Evolutionary conservation across 1,140 invertebrate genomes (phyloP), one percentile per base, ranked within the genome.

Genomic region (Cataglyphis hispanica): DNA sequence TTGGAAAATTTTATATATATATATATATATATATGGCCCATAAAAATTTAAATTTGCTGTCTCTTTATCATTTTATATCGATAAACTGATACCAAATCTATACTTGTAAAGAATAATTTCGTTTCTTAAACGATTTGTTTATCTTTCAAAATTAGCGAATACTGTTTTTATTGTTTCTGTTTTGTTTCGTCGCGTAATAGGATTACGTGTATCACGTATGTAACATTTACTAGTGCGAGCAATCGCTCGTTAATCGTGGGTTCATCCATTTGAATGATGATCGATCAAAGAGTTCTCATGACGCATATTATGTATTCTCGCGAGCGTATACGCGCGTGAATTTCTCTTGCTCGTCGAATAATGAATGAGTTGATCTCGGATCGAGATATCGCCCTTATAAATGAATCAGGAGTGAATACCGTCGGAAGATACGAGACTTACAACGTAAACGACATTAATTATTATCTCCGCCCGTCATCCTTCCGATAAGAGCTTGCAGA

Each of bases 371-470:
- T 70, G 87, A 89, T 87, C 86, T 10, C 37, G 22, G 34, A 75
- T 67, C 77, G 43, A 87, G 87, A 89, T 89, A 89, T 84, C 70
- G 74, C 84, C 8, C 61, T 87, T 89, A 89, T 87, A 89, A 89
- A 89, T 89, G 78, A 84, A 75, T 63, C 76, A 25, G 72, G 46
- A 60, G 10, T 86, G 70, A 76, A 87, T 89, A 63, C 58, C 81
- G 60, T 72, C 31, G 50, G 31, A 46, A 77, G 72, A 77, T 84
- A 84, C 46, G 46, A 77, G 53, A 40, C 58, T 76, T 37, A 22
- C 72, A 60, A 77, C 81, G 53, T 78, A 77, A 77, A 84, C 60
- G 72, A 84, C 31, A 84, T 84, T 84, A 84, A 84, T 84, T 84
- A 77, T 84, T 84, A 77, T 77, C 72, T 27, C 13, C 72, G 46